Evolutionary conservation across 2,113 vertebrate genomes (phyloP), one percentile per base, ranked within the genome.

Genomic region (Sceloporus undulatus): DNA sequence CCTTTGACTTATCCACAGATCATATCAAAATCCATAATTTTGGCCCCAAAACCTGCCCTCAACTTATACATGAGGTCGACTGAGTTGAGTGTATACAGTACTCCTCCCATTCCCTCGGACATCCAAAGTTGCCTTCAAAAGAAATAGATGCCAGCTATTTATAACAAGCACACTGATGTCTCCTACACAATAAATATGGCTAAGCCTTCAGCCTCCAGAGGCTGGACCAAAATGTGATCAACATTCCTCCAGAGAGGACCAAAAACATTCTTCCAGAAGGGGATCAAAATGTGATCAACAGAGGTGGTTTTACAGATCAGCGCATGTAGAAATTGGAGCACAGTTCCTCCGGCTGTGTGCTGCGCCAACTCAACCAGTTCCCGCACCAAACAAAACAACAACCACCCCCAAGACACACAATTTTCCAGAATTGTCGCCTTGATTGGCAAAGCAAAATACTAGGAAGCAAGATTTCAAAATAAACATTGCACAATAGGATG

Each of bases 381-480:
- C 27, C 40, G 40, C 23, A 25, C 6, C 13, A 54, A 25, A 14
- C 68, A 34, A 54, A 34, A 19, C 21, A 52, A 21, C 1, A 27
- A 18, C 34, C 59, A 21, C 42, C 27, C 48, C 6, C 8, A n/a
- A 73, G 5, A n/a, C 18, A 73, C 29, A 19, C 1, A 16, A 68
- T 54, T 77, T 83, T 79, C 73, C 42, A 68, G 87, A 88, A 88
- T 66, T 54, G 27, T n/a, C 11, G 29, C 9, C 40, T 42, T 16
- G 71, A 48, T 66, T 77, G 38, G 80, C 40, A 68, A 52, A 42
- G 73, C 71, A 54, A 88, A 82, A 66, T 38, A 82, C 71, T n/a
- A 52, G 79, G 86, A 88, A 88, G 21, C 56, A 8, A 42, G 79
- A n/a, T 83, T 83, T 83, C 87, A 76, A 82, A 87, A 88, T 68